Evolutionary conservation across 2,888 invertebrate genomes (phyloP).

Genomic region (Adelognathus sp.): DNA sequence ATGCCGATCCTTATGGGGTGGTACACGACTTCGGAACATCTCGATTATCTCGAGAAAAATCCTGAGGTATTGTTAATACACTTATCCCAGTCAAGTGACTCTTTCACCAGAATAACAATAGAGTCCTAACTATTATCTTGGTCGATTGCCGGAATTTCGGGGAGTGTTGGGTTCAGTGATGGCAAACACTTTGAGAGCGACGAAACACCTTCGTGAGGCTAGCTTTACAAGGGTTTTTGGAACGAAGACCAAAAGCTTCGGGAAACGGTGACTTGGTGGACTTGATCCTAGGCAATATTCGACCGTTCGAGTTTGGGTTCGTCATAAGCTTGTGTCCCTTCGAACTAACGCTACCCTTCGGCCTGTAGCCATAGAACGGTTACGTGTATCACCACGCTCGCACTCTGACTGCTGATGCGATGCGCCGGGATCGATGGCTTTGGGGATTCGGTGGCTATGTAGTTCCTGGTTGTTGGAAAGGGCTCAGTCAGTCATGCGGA

Average conservation of each 20-base stretch:
- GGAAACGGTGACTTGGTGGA: neutral
- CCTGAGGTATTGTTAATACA: constrained; percentile 86
- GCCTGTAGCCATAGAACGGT: neutral
- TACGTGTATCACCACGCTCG: neutral
- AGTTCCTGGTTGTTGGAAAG: neutral
- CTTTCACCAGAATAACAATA: too few relatives aligned
- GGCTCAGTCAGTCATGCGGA: neutral
- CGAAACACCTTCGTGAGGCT: too few relatives aligned
- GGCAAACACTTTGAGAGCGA: too few relatives aligned
- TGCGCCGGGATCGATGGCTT: neutral
- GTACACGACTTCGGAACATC: constrained; percentile 86
- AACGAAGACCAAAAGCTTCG: neutral
- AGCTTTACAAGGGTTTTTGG: neutral
- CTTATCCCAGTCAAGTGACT: too few relatives aligned
- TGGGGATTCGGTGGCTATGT: neutral
- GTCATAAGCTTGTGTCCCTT: neutral
- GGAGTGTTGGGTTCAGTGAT: too few relatives aligned
- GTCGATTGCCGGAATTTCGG: too few relatives aligned
- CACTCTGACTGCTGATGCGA: neutral
- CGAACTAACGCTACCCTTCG: neutral
- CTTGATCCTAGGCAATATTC: neutral
- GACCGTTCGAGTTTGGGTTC: neutral
- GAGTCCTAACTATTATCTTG: too few relatives aligned
- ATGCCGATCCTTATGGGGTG: constrained; percentile 85
- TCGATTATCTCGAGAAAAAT: constrained; percentile 83